Evolutionary conservation across 2,888 invertebrate genomes (phyloP).

Genomic region (Caenorhabditis doughertyi): DNA sequence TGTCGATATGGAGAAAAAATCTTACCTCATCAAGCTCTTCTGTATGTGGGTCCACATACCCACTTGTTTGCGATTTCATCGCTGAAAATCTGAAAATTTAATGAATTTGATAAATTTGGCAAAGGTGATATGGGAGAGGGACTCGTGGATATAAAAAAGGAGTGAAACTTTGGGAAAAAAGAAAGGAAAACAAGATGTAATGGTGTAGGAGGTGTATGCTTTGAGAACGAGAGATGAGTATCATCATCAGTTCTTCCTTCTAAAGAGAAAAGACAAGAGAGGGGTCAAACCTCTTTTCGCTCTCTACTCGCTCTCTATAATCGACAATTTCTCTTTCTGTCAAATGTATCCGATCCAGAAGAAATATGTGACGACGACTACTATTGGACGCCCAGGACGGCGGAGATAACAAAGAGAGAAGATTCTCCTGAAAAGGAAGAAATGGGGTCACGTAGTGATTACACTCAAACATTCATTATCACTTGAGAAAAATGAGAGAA

Average conservation of each 20-base stretch:
- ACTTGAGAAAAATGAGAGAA: conserved; percentile 10
- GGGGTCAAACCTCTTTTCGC: conserved; percentile 54
- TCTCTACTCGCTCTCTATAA: conserved; percentile 25
- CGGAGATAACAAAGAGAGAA: conserved; percentile 38
- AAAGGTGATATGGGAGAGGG: neutral
- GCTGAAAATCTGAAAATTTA: conserved; percentile 28
- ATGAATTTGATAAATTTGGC: neutral
- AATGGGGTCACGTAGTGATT: conserved; percentile 52
- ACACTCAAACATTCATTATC: conserved; percentile 35
- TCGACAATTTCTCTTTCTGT: conserved; percentile 28
- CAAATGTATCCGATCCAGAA: conserved; percentile 45
- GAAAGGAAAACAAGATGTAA: conserved; percentile 32
- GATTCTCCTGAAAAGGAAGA: conserved; percentile 34
- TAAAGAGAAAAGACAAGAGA: conserved; percentile 9
- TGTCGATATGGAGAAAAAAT: no score
- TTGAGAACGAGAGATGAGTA: conserved; percentile 44
- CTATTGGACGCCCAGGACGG: conserved; percentile 29
- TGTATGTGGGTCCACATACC: conserved; percentile 52
- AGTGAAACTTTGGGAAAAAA: conserved; percentile 40
- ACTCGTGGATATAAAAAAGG: conserved; percentile 23
- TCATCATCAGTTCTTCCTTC: conserved; percentile 37
- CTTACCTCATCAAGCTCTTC: conserved; percentile 52
- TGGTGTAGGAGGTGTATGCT: conserved; percentile 12
- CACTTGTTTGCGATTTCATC: conserved; percentile 58
- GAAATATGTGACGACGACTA: conserved; percentile 16